Conservation (phyloP, 1,140 invertebrate genomes). For the Glossosoma conforme region DNA sequence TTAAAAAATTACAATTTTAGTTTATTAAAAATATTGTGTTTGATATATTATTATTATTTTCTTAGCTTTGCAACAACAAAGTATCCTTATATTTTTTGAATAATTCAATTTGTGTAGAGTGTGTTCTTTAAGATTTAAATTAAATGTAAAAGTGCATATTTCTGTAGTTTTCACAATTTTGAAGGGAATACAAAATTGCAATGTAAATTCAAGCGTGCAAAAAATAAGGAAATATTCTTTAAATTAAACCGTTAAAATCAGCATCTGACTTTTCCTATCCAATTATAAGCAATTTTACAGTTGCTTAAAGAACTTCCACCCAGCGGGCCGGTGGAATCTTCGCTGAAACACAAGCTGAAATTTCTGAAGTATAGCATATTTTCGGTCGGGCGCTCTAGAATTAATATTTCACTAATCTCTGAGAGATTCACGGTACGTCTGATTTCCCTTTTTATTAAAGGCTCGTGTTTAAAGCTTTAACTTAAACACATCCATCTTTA, state of each 20-base stretch:
- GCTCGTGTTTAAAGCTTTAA: too few species aligned
- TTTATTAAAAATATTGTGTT: background rate
- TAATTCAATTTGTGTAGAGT: too few species aligned
- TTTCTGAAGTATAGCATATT: slow-evolving; percentile 1
- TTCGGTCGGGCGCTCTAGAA: slow-evolving; percentile 8
- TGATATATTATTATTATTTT: too few species aligned
- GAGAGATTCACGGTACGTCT: slow-evolving; percentile 23
- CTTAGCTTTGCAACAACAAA: too few species aligned
- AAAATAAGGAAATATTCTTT: slow-evolving; percentile 12
- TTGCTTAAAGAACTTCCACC: slow-evolving; percentile 28
- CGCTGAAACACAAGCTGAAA: background rate
- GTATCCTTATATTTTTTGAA: too few species aligned
- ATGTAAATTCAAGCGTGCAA: slow-evolving; percentile 11
- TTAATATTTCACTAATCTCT: slow-evolving; percentile 25
- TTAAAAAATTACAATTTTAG: background rate
- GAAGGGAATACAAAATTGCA: slow-evolving; percentile 16
- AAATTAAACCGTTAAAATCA: too few species aligned
- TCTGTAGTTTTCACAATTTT: slow-evolving; percentile 13
- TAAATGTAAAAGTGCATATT: background rate
- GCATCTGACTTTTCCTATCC: slow-evolving; percentile 22
- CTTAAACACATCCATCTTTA: too few species aligned
- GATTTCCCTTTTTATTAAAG: too few species aligned
- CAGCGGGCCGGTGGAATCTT: slow-evolving; percentile 14
- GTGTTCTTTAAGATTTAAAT: too few species aligned
- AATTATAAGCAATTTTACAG: slow-evolving; percentile 29